A percentile compares a stretch with the other conserved stretches of the same genome.
Evolutionary conservation across 2,113 vertebrate species (phyloP).

Genomic region (Antidorcas marsupialis): DNA sequence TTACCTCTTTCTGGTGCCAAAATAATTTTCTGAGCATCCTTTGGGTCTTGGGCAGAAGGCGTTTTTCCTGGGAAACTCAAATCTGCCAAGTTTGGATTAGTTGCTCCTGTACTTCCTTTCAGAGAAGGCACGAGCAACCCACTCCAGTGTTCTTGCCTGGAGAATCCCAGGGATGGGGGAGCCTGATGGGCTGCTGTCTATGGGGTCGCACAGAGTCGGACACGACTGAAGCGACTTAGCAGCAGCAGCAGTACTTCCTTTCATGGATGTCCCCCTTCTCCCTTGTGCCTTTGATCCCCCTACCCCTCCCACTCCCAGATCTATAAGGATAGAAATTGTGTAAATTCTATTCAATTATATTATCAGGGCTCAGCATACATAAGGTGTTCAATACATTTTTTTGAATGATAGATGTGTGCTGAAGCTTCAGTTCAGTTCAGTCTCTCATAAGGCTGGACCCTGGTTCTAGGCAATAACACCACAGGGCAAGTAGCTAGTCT

Average conservation of each 20-base stretch:
- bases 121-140: too few relatives aligned
- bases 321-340: background rate
- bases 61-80: background rate
- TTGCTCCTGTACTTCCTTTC: background rate
- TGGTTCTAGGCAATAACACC: background rate
- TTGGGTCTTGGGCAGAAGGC: background rate
- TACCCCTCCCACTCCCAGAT: too few relatives aligned
- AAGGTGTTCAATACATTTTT: background rate
- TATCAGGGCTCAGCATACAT: background rate
- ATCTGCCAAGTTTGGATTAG: background rate
- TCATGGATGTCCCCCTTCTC: background rate
- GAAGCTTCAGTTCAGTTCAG: background rate
- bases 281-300: background rate
- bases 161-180: too few relatives aligned
- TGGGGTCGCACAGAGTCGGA: too few relatives aligned
- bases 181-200: too few relatives aligned
- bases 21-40: background rate
- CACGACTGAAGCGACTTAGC: fast-evolving
- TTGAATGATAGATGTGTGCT: background rate
- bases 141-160: too few relatives aligned
- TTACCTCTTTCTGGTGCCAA: constrained; percentile 5
- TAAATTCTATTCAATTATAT: background rate
- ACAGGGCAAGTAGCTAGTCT: too few relatives aligned
- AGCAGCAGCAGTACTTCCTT: background rate
- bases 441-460: background rate